Evolutionary conservation across 2,113 vertebrate genomes (phyloP).

Genomic region (Neogobius melanostomus): DNA sequence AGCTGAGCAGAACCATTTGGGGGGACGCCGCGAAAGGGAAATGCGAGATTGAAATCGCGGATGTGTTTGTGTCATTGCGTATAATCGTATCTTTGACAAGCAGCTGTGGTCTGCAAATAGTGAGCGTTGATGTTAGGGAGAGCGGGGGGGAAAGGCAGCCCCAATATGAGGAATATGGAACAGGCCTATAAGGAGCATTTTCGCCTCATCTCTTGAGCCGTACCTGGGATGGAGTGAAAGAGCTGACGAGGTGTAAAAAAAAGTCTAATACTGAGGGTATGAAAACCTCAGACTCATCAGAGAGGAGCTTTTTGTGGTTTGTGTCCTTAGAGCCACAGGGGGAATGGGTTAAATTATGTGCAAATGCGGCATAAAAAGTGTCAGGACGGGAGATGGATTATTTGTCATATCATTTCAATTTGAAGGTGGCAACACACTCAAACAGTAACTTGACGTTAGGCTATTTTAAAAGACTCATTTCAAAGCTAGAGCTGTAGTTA

Average conservation of each 20-base stretch:
- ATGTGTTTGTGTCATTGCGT: conserved; percentile 54
- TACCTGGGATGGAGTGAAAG: conserved; percentile 61
- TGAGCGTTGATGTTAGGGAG: conserved; percentile 25
- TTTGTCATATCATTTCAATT: too few relatives aligned
- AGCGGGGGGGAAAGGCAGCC: conserved; percentile 41
- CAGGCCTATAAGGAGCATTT: conserved; percentile 56
- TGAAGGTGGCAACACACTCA: too few relatives aligned
- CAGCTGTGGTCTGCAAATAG: conserved; percentile 67
- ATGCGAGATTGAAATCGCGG: conserved; percentile 56
- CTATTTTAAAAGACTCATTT: too few relatives aligned
- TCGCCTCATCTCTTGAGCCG: conserved; percentile 64
- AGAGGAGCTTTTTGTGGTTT: conserved; percentile 42
- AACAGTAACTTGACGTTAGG: too few relatives aligned
- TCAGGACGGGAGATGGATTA: too few relatives aligned
- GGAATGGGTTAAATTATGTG: too few relatives aligned
- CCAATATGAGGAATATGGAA: conserved; percentile 58
- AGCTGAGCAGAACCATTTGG: conserved; percentile 39
- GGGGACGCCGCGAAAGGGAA: conserved; percentile 27
- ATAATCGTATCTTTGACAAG: conserved; percentile 71
- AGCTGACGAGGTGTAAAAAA: conserved; percentile 64
- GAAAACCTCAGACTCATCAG: conserved; percentile 58
- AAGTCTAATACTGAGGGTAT: conserved; percentile 53
- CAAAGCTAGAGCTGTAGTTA: too few relatives aligned
- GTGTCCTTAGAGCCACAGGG: conserved; percentile 14
- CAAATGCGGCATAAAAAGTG: too few relatives aligned